Evolutionary conservation across 1,140 invertebrate species (phyloP).

Genomic region (Lycorma delicatula): DNA sequence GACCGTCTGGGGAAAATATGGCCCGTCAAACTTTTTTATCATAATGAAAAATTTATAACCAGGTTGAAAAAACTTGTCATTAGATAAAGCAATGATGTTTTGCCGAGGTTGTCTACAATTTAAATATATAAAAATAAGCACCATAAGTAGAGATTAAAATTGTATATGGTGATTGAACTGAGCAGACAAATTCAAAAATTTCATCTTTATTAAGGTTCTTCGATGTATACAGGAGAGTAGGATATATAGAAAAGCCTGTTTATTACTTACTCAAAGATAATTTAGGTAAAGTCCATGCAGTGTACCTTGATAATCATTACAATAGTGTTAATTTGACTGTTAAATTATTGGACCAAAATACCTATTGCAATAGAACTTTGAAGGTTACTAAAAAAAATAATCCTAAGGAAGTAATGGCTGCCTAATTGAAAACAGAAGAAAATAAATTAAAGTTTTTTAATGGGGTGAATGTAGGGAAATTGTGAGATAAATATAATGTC

Average conservation of each 20-base stretch:
- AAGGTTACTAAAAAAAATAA: not conserved
- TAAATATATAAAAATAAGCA: conserved; percentile 7
- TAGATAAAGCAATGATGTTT: conserved; percentile 9
- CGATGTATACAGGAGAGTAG: conserved; percentile 13
- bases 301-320: conserved; percentile 20
- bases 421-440: conserved; percentile 34
- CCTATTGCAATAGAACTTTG: not conserved
- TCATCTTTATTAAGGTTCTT: conserved; percentile 22
- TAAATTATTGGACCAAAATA: not conserved
- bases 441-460: too few relatives aligned
- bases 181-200: conserved; percentile 21
- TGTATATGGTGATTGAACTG: conserved; percentile 19
- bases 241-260: conserved; percentile 13
- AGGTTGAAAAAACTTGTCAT: conserved; percentile 20
- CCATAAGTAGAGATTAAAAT: conserved; percentile 12
- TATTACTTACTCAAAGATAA: conserved; percentile 10
- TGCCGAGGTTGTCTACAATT: conserved; percentile 2
- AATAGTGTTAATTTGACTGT: conserved; percentile 11
- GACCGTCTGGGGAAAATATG: conserved; percentile 13
- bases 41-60: conserved; percentile 30
- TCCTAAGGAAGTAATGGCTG: conserved; percentile 17
- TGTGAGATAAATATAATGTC: conserved; percentile 33
- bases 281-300: conserved; percentile 6
- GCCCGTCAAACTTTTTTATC: conserved; percentile 25
- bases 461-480: too few relatives aligned